Evolutionary conservation across 2,797 vertebrate genomes (phyloP).

Genomic region (Dermochelys coriacea): DNA sequence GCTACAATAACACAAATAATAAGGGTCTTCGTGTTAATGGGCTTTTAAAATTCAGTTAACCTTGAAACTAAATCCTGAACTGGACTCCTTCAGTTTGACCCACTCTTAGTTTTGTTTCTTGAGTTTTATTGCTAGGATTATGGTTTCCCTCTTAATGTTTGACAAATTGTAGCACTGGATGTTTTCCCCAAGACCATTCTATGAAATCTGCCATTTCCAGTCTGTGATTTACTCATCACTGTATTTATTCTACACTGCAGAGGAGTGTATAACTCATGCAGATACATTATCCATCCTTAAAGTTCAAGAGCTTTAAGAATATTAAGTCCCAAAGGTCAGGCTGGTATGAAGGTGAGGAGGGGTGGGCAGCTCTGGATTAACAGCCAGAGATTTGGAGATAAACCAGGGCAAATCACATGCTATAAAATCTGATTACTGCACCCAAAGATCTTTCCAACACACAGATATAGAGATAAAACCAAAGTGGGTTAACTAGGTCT

Average conservation of each 20-base stretch:
- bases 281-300: constrained; percentile 17
- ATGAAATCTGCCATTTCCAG: background rate
- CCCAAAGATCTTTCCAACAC: constrained; percentile 37
- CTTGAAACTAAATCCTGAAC: background rate
- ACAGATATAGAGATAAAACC: background rate
- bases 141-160: background rate
- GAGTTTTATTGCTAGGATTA: background rate
- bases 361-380: background rate
- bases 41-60: background rate
- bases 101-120: background rate
- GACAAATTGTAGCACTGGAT: background rate
- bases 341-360: background rate
- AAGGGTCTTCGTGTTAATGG: background rate
- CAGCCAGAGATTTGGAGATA: constrained; percentile 10
- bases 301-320: constrained; percentile 29
- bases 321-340: background rate
- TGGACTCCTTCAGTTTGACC: background rate
- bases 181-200: constrained; percentile 4
- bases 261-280: background rate
- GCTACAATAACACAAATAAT: background rate
- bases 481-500: constrained; percentile 43
- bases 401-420: background rate
- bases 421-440: constrained; percentile 1
- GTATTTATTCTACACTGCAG: constrained; percentile 16
- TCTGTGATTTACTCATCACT: background rate